Base-by-base conservation (phyloP, 2,888 invertebrate species). In the Melipona beecheii region DNA sequence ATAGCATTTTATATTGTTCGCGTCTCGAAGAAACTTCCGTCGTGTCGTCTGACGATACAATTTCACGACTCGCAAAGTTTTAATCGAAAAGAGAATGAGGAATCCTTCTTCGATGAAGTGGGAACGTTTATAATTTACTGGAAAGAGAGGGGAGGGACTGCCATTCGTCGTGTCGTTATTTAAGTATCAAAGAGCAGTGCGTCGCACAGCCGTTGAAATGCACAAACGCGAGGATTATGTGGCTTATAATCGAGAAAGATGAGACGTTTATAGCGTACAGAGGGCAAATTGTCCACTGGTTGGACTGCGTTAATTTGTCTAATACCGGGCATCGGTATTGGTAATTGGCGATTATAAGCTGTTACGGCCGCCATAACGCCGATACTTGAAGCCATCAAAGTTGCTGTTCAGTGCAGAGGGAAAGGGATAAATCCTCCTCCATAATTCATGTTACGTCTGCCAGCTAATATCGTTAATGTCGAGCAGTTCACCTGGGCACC, bases 401-500 rank as follows among this genome's bases (percentile, higher is more conserved):
- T 70, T 58, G 58, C 43, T 52, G 69, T 70, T 73, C 36, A 24
- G 15, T 17, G 43, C 62, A 54, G 56, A 43, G 64, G 43, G 62
- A 74, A 62, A n/a, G n/a, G 75, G 56, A 81, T 79, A 73, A 87
- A 81, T 83, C 70, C 71, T 64, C 24, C 36, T 77, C 52, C 80
- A 87, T 88, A 87, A 88, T 86, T 88, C 87, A 88, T 73, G 75
- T 24, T 74, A 78, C 75, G 75, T 77, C 77, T 74, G 73, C 70
- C 64, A 76, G 81, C 72, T 86, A 88, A 88, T 88, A 87, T 84
- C 76, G 83, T 87, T 87, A 87, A 87, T 87, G 78, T 84, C 72
- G 80, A 70, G 49, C 75, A 36, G 78, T 74, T 75, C 72, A 49
- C 72, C 19, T 31, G 52, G 74, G 49, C 87, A 88, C 81, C 87